Percentiles rank a stretch among this genome's conserved stretches.
Evolutionary conservation across 2,797 vertebrate genomes (phyloP).

Genomic region (Squalus acanthias): DNA sequence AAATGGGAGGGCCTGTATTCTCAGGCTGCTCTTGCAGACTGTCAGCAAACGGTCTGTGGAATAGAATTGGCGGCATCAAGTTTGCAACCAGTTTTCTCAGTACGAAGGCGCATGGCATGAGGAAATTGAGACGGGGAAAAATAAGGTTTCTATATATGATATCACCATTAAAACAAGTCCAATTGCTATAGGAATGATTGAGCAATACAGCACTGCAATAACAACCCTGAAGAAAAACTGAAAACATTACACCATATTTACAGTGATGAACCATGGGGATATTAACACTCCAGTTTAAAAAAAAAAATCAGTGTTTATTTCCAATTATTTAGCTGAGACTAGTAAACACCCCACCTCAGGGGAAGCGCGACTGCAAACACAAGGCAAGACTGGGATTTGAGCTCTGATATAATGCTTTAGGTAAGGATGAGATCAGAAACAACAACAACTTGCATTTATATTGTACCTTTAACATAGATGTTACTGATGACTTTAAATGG

Average conservation of each 20-base stretch:
- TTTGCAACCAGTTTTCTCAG: neutral
- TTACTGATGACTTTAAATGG: neutral
- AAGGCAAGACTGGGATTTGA: neutral
- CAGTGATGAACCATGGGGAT: neutral
- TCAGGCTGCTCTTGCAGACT: neutral
- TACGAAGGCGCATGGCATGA: neutral
- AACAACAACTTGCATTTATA: neutral
- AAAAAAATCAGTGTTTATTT: neutral
- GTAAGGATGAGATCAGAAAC: neutral
- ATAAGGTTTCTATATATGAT: neutral
- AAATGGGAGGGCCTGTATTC: neutral
- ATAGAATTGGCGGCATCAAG: neutral
- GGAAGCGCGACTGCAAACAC: neutral
- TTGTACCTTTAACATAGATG: neutral
- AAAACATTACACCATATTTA: slow-evolving; percentile 13
- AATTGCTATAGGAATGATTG: neutral
- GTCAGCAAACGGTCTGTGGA: neutral
- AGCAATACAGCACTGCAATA: neutral
- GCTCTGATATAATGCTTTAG: neutral
- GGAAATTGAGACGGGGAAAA: neutral
- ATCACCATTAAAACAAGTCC: neutral
- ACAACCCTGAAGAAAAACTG: neutral
- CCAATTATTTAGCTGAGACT: slow-evolving; percentile 7
- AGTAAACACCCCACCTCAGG: neutral
- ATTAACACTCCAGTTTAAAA: neutral